These are phyloP conservation scores for Lutjanus erythropterus DNA, from an alignment of 2,113 vertebrate species.

Conservation along the genomic window DNA sequence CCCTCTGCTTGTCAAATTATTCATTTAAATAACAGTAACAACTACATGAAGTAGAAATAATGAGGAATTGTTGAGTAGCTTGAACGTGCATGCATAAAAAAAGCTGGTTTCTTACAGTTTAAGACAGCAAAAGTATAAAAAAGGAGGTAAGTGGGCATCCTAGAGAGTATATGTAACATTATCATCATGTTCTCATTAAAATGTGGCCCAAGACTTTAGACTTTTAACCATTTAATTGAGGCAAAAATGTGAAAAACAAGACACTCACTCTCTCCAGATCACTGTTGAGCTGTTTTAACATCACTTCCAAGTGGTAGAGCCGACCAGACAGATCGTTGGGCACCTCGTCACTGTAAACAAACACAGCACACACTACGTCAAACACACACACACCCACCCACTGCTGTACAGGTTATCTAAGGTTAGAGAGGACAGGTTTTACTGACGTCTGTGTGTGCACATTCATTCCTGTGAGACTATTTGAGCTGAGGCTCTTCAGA, in stretches of 20 bases:
- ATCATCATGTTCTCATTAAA: background rate
- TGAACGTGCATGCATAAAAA: background rate
- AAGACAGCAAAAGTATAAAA: background rate
- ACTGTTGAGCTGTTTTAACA: constrained; percentile 92
- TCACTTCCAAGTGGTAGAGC: constrained; percentile 91
- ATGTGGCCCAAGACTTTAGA: background rate
- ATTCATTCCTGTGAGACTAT: background rate
- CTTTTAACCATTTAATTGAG: background rate
- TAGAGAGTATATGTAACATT: background rate
- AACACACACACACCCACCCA: background rate
- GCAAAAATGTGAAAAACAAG: background rate
- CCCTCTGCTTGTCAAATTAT: background rate
- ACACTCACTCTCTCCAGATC: constrained; percentile 91
- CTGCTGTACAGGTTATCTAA: background rate
- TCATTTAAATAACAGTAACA: background rate
- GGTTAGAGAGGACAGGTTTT: background rate
- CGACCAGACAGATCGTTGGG: constrained; percentile 88
- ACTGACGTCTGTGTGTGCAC: background rate
- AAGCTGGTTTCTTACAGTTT: background rate
- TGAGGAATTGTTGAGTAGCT: background rate
- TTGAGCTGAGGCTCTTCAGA: background rate
- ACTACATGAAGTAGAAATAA: no score
- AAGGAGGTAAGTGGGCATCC: no score
- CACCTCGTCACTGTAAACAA: constrained; percentile 86
- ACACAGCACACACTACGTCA: constrained; percentile 32